Evolutionary conservation across 2,888 invertebrate species (phyloP), one percentile per base, ranked within the genome.

Genomic region (Ennomos erosarius): DNA sequence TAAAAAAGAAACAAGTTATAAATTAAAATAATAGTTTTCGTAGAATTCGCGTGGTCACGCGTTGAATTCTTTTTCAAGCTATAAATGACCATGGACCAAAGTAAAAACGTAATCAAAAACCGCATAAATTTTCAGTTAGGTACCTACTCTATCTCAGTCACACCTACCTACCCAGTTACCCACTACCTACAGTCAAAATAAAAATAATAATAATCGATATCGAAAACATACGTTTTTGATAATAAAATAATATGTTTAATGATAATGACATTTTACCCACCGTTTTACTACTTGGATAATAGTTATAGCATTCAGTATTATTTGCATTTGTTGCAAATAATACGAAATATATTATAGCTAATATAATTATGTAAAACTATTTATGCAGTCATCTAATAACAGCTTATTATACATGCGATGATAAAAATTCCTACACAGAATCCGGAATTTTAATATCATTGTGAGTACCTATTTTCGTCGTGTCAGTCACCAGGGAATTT

Each of bases 401-500:
- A 9, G 26, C 39, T 38, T 48, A 37, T 16, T 44, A 38, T 45
- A 45, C 36, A 16, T 45, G 26, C 26, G 54, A 50, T 56, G 54
- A 57, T 57, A 43, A 51, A 55, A 58, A 58, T 55, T 55, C 52
- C 39, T 35, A 13, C 59, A 46, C 54, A 39, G 50, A 62, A 50
- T 58, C 13, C 60, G 56, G 71, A 64, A 73, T 77, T 80, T 78
- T 78, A 85, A 86, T 85, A 81, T 51, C 11, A 49, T 77, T 71
- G 69, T 67, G 69, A 69, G 71, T 55, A 26, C 26, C 26, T 26
- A 62, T 58, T 58, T 58, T 49, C 55, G 48, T 51, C 55, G 47
- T 61, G 58, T 60, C 64, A 61, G 81, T 79, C 76, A 74, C 74
- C 58, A 55, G 65, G 77, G 85, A 87, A 85, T 88, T 81, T 75